Evolutionary conservation across 2,797 vertebrate species (phyloP), one percentile per base, ranked within the genome.

Genomic region (Paedocypris micromegethes): DNA sequence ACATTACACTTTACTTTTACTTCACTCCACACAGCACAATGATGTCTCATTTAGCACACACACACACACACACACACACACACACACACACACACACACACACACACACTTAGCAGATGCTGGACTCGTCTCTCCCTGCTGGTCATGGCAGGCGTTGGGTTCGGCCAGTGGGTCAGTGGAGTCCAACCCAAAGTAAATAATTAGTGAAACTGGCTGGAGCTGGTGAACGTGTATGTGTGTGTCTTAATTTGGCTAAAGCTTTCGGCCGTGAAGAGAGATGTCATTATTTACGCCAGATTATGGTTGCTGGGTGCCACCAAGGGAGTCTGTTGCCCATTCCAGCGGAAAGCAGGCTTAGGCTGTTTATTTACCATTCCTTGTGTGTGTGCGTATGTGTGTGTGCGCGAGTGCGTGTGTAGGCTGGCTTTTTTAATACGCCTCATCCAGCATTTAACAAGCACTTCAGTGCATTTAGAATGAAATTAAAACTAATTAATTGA

Each of bases 211-310:
- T 76, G 77, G 77, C 77, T 75, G 66, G 68, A 58, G 68, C 54
- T 63, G 58, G 71, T 63, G 63, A 62, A 54, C 62, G 53, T 55
- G 61, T 66, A 70, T 56, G 37, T 69, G 70, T 65, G 65, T 66
- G 64, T 78, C 68, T 77, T 79, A 68, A 75, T 79, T 77, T 77
- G 78, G 78, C 78, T 74, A 72, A 75, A 62, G 53, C 70, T 75
- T 2, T 51, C 55, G 68, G 74, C 71, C 66, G 70, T 75, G 75
- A 77, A 79, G 78, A 79, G 78, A 79, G 78, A 79, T 79, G 75
- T 79, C 78, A 79, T 79, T 79, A 79, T 79, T 77, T 79, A 79
- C 75, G 78, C 73, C 78, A 79, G 78, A 79, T 79, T 79, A 79
- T 79, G 73, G 72, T 78, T 78, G 71, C 71, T 62, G 68, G 77